Conservation (phyloP, 1,140 invertebrate genomes). For the Zaprionus kolodkinae region DNA sequence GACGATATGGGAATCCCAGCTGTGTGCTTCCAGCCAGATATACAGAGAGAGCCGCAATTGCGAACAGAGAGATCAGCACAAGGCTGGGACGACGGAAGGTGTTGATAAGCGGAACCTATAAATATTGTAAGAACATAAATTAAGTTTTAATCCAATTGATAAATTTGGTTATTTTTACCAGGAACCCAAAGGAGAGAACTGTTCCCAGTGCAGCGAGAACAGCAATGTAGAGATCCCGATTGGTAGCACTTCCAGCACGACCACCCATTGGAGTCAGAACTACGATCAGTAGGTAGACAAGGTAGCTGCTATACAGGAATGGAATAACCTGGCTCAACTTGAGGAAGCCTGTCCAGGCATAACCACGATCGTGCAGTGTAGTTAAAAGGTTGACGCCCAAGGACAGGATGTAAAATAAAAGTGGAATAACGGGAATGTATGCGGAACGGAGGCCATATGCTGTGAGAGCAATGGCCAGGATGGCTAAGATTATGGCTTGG, state of each 20-base stretch:
- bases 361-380: conserved; percentile 80
- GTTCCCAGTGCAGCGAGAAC: conserved; percentile 84
- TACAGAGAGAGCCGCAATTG: conserved; percentile 83
- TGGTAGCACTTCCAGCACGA: conserved; percentile 86
- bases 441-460: conserved; percentile 51
- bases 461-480: conserved; percentile 41
- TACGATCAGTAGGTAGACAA: conserved; percentile 88
- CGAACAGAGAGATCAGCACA: conserved; percentile 78
- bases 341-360: conserved; percentile 86
- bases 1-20: conserved; percentile 91
- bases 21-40: conserved; percentile 88
- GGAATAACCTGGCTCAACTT: conserved; percentile 78
- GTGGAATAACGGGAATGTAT: conserved; percentile 59
- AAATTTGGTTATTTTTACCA: conserved; percentile 41
- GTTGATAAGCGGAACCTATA: conserved; percentile 69
- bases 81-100: conserved; percentile 68
- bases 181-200: conserved; percentile 64
- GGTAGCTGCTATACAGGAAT: conserved; percentile 86
- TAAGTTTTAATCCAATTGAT: not conserved
- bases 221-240: conserved; percentile 87
- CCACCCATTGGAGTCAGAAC: conserved; percentile 89
- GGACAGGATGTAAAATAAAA: conserved; percentile 56
- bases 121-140: not conserved
- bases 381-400: conserved; percentile 60
- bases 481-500: conserved; percentile 53